These are phyloP conservation scores for Ectemnius cavifrons DNA, from an alignment of 2,888 invertebrate species.

Conservation along the genomic window DNA sequence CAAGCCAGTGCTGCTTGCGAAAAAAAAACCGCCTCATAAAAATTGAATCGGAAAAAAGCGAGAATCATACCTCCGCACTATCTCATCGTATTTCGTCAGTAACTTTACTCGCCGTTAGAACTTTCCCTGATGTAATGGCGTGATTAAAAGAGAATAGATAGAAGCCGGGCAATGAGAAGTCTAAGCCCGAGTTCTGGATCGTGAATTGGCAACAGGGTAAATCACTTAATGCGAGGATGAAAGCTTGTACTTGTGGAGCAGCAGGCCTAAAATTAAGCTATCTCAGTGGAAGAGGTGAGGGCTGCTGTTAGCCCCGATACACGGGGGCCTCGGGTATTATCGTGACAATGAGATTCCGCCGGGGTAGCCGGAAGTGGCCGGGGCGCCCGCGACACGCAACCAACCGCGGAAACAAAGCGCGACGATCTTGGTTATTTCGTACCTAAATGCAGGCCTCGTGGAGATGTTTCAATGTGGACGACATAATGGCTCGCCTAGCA, in stretches of 20 bases:
- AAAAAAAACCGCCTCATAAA: constrained; percentile 43
- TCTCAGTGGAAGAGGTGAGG: constrained; percentile 9
- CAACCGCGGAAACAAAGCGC: constrained; percentile 60
- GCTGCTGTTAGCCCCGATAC: constrained; percentile 32
- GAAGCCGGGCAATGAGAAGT: neutral
- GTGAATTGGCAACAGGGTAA: constrained; percentile 27
- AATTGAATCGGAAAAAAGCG: no score
- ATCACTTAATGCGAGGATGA: constrained; percentile 44
- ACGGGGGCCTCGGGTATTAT: constrained; percentile 47
- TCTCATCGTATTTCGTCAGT: no score
- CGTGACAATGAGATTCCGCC: constrained; percentile 58
- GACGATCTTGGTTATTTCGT: constrained; percentile 64
- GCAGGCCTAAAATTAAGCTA: constrained; percentile 37
- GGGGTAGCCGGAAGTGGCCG: constrained; percentile 42
- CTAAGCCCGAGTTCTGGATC: neutral
- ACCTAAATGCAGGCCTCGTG: constrained; percentile 48
- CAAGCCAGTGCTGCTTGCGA: constrained; percentile 42
- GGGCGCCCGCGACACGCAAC: constrained; percentile 45
- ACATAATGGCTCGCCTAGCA: constrained; percentile 59
- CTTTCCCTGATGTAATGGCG: neutral
- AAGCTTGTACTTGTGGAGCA: constrained; percentile 23
- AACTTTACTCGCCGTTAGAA: no score
- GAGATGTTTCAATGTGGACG: constrained; percentile 64
- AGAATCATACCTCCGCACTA: neutral
- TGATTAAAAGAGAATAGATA: constrained; percentile 2